phyloP scores from a whole-genome alignment of 2,113 vertebrate species.

The Dromiciops gliroides region DNA sequence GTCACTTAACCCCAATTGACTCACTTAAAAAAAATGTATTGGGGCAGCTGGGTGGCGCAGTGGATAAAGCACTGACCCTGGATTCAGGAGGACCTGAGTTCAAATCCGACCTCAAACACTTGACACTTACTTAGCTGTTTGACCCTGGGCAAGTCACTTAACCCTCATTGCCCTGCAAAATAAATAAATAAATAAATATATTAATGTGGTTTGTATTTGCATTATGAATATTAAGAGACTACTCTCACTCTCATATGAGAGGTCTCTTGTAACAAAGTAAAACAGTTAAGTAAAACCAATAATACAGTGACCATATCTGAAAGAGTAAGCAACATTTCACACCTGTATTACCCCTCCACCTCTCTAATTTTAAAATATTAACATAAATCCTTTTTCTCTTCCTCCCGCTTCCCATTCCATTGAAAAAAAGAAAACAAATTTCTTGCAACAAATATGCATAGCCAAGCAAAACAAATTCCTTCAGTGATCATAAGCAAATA shows the following conservation, averaged over 20 bases:
- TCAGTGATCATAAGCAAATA: not conserved
- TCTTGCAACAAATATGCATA: not conserved
- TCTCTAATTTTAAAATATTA: not conserved
- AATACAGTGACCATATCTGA: not conserved
- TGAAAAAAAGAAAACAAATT: not conserved
- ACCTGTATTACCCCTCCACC: not conserved
- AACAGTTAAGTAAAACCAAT: not conserved
- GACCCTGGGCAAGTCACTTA: no score
- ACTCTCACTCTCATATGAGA: not conserved
- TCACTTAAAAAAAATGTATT: no score
- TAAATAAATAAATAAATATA: no score
- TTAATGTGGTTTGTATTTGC: not conserved
- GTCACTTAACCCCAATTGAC: no score
- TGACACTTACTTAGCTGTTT: no score
- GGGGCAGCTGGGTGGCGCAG: no score
- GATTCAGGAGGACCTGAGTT: no score
- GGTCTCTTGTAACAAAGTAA: not conserved
- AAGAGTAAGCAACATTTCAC: not conserved
- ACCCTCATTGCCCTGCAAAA: no score
- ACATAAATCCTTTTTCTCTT: not conserved
- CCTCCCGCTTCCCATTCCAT: not conserved
- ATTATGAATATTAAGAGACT: not conserved
- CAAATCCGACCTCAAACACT: no score
- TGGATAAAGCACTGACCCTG: no score
- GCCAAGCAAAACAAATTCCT: not conserved